Percentiles rank a stretch among this genome's conserved stretches.
These are phyloP conservation scores for Rhagonycha fulva DNA, from an alignment of 2,888 invertebrate genomes.

Conservation along the genomic window DNA sequence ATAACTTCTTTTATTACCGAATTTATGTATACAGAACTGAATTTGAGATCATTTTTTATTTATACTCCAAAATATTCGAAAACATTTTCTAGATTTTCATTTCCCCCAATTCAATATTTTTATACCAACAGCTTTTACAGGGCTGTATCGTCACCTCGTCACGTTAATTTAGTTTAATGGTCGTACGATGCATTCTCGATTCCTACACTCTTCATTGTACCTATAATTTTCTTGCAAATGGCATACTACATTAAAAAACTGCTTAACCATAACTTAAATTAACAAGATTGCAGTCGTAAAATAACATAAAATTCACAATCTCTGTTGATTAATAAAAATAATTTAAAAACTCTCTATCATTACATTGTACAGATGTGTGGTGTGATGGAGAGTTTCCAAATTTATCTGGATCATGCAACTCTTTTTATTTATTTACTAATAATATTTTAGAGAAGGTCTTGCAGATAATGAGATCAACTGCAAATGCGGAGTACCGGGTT, in stretches of 20 bases:
- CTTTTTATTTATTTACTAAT: too few relatives aligned
- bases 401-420: too few relatives aligned
- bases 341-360: too few relatives aligned
- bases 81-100: neutral
- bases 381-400: too few relatives aligned
- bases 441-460: too few relatives aligned
- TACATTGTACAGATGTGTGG: too few relatives aligned
- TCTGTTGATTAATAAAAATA: too few relatives aligned
- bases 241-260: neutral
- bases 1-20: slow-evolving; percentile 47
- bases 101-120: neutral
- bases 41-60: slow-evolving; percentile 35
- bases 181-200: neutral
- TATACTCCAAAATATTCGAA: slow-evolving; percentile 32
- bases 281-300: neutral
- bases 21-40: slow-evolving; percentile 41
- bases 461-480: too few relatives aligned
- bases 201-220: neutral
- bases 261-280: neutral
- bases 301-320: neutral
- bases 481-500: too few relatives aligned
- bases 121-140: neutral
- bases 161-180: neutral
- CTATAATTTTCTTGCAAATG: neutral
- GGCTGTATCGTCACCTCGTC: neutral